Conservation (phyloP, 2,888 invertebrate genomes). For the Spicauda simplicius region DNA sequence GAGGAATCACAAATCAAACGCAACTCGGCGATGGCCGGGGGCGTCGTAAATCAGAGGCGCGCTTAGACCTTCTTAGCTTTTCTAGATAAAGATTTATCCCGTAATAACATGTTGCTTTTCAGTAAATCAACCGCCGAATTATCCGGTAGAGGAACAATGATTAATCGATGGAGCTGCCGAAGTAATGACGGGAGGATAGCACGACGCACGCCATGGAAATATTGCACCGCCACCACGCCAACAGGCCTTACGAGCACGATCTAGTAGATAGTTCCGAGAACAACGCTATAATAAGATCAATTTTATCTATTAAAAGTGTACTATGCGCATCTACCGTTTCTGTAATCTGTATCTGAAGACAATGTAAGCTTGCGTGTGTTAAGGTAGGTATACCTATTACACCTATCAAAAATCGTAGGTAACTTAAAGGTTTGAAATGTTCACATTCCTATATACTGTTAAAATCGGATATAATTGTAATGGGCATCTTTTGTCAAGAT, state of each 20-base stretch:
- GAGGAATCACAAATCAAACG: constrained; percentile 78
- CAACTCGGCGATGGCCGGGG: constrained; percentile 71
- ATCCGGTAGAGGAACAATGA: constrained; percentile 83
- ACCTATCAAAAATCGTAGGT: no score
- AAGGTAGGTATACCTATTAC: no score
- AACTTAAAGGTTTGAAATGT: no score
- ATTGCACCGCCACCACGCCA: constrained; percentile 28
- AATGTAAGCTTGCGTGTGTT: no score
- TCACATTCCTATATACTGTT: no score
- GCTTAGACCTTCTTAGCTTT: constrained; percentile 85
- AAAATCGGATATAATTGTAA: no score
- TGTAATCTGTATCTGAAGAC: not conserved
- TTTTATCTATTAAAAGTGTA: constrained; percentile 19
- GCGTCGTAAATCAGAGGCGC: constrained; percentile 77
- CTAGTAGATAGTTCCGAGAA: constrained; percentile 20
- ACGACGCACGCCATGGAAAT: constrained; percentile 43
- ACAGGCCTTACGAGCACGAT: constrained; percentile 38
- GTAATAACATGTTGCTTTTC: constrained; percentile 84
- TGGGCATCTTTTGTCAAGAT: no score
- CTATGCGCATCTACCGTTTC: not conserved
- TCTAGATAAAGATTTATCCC: constrained; percentile 85
- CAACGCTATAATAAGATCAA: constrained; percentile 25
- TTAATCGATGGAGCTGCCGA: constrained; percentile 77
- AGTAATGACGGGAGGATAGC: constrained; percentile 63
- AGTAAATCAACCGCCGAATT: constrained; percentile 84